phyloP scores from a whole-genome alignment of 1,140 invertebrate species.

The Luehdorfia chinensis region DNA sequence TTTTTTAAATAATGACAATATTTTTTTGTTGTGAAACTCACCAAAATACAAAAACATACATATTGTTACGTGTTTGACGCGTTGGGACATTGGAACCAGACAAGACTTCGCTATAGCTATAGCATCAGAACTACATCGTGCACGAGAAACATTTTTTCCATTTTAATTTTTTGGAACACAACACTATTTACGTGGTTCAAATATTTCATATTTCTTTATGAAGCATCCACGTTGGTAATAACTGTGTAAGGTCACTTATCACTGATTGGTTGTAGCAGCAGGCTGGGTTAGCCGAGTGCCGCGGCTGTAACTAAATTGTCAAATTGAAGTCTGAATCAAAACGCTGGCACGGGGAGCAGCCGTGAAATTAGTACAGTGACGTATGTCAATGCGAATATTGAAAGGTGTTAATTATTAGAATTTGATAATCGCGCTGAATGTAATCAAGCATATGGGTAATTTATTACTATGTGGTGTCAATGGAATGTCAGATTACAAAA shows the following conservation, averaged over 20 bases:
- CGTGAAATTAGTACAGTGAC: slow-evolving; percentile 43
- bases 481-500: too few relatives aligned
- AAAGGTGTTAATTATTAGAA: slow-evolving; percentile 4
- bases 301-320: slow-evolving; percentile 56
- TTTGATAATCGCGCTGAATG: not conserved
- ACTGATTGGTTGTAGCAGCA: slow-evolving; percentile 29
- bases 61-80: too few relatives aligned
- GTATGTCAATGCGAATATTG: slow-evolving; percentile 7
- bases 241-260: slow-evolving; percentile 39
- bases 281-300: slow-evolving; percentile 36
- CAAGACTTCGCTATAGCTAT: too few relatives aligned
- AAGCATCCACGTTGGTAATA: slow-evolving; percentile 20
- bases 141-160: too few relatives aligned
- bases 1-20: too few relatives aligned
- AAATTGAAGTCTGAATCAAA: slow-evolving; percentile 51
- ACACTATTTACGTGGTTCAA: not conserved
- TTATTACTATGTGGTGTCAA: too few relatives aligned
- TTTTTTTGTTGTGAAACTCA: too few relatives aligned
- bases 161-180: not conserved
- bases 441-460: too few relatives aligned
- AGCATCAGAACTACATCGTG: too few relatives aligned
- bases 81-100: too few relatives aligned
- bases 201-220: slow-evolving; percentile 22
- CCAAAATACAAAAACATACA: too few relatives aligned
- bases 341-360: slow-evolving; percentile 41